These are phyloP conservation scores for Myotis vivesi DNA, from an alignment of 2,797 vertebrate species.

Conservation along the genomic window DNA sequence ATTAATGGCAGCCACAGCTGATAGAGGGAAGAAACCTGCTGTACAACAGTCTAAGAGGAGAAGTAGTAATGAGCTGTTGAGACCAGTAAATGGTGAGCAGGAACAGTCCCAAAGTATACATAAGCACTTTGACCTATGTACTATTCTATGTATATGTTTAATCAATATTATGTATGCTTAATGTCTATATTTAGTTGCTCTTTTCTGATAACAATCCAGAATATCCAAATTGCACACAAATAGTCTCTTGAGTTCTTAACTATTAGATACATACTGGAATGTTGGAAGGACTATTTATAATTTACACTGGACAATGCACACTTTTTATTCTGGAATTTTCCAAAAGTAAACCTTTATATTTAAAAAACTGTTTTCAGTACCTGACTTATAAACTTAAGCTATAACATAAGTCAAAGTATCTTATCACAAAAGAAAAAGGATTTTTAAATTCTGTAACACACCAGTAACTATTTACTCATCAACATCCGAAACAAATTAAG, in stretches of 20 bases:
- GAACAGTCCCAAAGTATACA: background rate
- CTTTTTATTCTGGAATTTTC: background rate
- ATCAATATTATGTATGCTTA: background rate
- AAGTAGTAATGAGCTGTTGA: background rate
- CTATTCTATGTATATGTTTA: background rate
- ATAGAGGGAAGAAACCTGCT: background rate
- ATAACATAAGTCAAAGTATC: background rate
- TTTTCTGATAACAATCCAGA: constrained; percentile 8
- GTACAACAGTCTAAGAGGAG: background rate
- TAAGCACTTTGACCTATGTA: background rate
- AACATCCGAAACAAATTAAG: background rate
- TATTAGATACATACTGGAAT: background rate
- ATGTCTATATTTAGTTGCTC: background rate
- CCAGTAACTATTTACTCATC: background rate
- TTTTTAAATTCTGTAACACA: background rate
- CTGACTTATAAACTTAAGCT: background rate
- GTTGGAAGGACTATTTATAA: background rate
- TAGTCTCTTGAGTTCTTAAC: background rate
- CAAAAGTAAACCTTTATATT: constrained; percentile 19
- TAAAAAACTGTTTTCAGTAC: background rate
- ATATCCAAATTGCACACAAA: background rate
- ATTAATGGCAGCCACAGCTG: background rate
- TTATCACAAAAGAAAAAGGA: background rate
- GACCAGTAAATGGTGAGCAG: background rate
- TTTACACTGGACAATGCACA: background rate